phyloP scores from a whole-genome alignment of 1,140 invertebrate genomes.

The Acromyrmex charruanus region DNA sequence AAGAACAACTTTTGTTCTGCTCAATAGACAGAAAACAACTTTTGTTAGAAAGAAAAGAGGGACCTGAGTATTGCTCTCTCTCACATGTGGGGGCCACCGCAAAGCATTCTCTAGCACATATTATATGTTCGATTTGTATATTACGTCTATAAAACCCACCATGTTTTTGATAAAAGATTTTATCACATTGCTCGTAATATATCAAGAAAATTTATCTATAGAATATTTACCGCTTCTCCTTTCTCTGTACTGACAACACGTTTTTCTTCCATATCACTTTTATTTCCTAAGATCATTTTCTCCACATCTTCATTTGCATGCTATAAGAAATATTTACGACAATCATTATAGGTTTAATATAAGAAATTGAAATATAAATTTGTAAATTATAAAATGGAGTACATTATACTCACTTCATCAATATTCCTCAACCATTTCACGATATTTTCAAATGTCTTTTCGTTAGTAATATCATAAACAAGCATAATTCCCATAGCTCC shows the following conservation, averaged over 20 bases:
- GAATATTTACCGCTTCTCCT: slow-evolving; percentile 92
- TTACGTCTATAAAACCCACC: no score
- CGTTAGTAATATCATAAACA: slow-evolving; percentile 99
- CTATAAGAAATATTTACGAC: slow-evolving; percentile 84
- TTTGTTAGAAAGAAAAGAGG: no score
- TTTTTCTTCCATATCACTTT: slow-evolving; percentile 99
- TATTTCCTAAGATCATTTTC: slow-evolving; percentile 99
- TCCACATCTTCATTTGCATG: slow-evolving; percentile 99
- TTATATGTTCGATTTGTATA: no score
- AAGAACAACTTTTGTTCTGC: no score
- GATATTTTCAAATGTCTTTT: slow-evolving; percentile 99
- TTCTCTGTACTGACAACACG: slow-evolving; percentile 96
- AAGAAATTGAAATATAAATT: not conserved
- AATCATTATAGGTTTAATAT: not conserved
- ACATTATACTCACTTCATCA: slow-evolving; percentile 91
- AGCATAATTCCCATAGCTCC: slow-evolving; percentile 99
- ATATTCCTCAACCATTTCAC: slow-evolving; percentile 99
- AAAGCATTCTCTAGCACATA: no score
- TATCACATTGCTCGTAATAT: not conserved
- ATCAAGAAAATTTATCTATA: not conserved
- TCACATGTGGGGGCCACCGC: no score
- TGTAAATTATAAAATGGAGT: not conserved
- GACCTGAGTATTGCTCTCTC: no score
- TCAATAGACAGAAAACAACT: no score
- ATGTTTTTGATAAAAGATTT: not conserved